Conservation (phyloP, 2,888 invertebrate genomes). For the Drosophila flavopinicola region DNA sequence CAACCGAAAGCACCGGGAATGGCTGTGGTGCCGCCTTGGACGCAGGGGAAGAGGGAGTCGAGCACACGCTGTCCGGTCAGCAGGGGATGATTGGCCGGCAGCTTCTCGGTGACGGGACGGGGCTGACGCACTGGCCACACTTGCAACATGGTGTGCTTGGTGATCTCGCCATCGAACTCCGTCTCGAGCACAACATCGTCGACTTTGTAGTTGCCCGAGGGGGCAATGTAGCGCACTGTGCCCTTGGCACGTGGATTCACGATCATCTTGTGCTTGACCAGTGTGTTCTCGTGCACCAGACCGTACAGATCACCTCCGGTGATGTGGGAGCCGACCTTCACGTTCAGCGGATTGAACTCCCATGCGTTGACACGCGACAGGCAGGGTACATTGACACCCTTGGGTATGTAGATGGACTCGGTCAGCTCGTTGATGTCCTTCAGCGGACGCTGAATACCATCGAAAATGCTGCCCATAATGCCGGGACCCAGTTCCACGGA, state of each 20-base stretch:
- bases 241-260: conserved; percentile 97
- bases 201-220: conserved; percentile 96
- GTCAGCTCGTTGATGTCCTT: conserved; percentile 98
- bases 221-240: conserved; percentile 97
- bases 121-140: conserved; percentile 99
- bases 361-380: conserved; percentile 92
- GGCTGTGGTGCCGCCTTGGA: conserved; percentile 99
- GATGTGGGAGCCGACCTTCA: conserved; percentile 97
- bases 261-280: conserved; percentile 98
- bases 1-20: conserved; percentile 99
- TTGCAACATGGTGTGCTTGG: conserved; percentile 98
- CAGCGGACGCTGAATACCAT: conserved; percentile 99
- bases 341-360: conserved; percentile 95
- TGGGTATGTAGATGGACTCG: conserved; percentile 99
- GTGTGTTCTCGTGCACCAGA: conserved; percentile 97
- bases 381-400: conserved; percentile 98
- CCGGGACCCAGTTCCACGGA: conserved; percentile 99
- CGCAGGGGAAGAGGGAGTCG: conserved; percentile 99
- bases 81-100: conserved; percentile 99
- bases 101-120: conserved; percentile 97
- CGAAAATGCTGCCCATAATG: conserved; percentile 99
- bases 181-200: conserved; percentile 98
- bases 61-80: conserved; percentile 99
- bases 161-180: conserved; percentile 98
- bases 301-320: conserved; percentile 99